Base-by-base conservation (phyloP, 2,113 vertebrate genomes). In the Sceloporus tristichus region DNA sequence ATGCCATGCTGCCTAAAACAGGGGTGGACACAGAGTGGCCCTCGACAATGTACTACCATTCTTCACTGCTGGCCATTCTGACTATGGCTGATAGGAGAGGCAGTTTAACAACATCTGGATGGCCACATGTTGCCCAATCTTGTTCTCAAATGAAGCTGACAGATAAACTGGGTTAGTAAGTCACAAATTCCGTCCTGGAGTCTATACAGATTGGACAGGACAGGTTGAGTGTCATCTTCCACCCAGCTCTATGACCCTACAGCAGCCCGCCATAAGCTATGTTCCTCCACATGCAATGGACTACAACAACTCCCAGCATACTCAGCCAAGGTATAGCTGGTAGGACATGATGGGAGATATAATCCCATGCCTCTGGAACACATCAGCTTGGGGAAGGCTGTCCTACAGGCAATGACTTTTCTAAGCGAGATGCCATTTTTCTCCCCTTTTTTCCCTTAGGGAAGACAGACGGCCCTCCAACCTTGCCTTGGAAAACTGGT, bases 391-490 rank as follows among this genome's bases (percentile, higher is more conserved):
- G 29, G n/a, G 29, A 59, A 79, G 53, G 16, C 54, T 79, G 19
- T 27, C 38, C 9, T 48, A 53, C 29, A 79, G 48, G 21, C 56
- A 29, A 9, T 3, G 8, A 5, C n/a, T 27, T 9, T 6, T 10
- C 29, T 2, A 16, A 8, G 53, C 8, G 34, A n/a, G 73, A 25
- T 5, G 29, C 71, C 59, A 27, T 68, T 77, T 68, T n/a, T 21
- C 19, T 83, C n/a, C 59, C 29, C 23, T 70, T 79, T n/a, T 81
- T 56, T 38, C 42, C 23, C 34, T 34, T 34, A 9, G 42, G 62
- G 62, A 87, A 65, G 56, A n/a, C 5, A 77, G n/a, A 83, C n/a
- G 59, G 54, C 29, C 23, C 59, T 88, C 29, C 25, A 80, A 71
- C 25, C 38, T 21, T 59, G 11, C 42, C 56, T 27, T 66, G n/a